phyloP scores from a whole-genome alignment of 2,113 vertebrate species.

The Antennarius striatus region DNA sequence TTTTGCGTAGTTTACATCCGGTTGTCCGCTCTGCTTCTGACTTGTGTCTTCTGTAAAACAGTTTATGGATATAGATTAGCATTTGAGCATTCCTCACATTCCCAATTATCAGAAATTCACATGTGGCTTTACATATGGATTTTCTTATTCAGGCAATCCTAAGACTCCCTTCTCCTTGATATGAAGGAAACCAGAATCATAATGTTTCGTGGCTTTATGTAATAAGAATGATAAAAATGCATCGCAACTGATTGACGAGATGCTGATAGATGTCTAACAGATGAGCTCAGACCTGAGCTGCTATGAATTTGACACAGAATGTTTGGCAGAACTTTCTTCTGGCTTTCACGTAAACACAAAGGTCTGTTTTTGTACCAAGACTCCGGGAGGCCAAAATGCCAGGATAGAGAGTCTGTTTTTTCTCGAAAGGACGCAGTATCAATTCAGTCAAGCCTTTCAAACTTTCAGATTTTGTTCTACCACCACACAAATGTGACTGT shows the following conservation, averaged over 20 bases:
- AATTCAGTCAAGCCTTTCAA: slow-evolving; percentile 50
- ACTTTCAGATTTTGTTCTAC: slow-evolving; percentile 23
- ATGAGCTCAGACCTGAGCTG: too few species aligned
- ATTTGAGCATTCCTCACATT: slow-evolving; percentile 40
- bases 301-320: neutral
- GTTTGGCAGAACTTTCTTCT: slow-evolving; percentile 24
- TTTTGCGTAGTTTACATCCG: neutral
- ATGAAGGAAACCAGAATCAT: too few species aligned
- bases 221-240: too few species aligned
- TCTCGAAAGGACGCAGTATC: slow-evolving; percentile 53
- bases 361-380: slow-evolving; percentile 39
- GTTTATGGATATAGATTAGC: slow-evolving; percentile 16
- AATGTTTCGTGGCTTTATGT: too few species aligned
- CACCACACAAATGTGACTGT: slow-evolving; percentile 36
- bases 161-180: neutral
- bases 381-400: slow-evolving; percentile 25
- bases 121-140: slow-evolving; percentile 12
- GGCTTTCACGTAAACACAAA: slow-evolving; percentile 3
- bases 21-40: neutral
- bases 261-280: slow-evolving; percentile 1
- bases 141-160: slow-evolving; percentile 2
- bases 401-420: slow-evolving; percentile 33
- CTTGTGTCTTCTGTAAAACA: slow-evolving; percentile 16
- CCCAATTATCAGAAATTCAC: neutral
- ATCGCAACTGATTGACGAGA: neutral